Conservation (phyloP, 2,797 vertebrate genomes). For the Chrysocyon brachyurus region DNA sequence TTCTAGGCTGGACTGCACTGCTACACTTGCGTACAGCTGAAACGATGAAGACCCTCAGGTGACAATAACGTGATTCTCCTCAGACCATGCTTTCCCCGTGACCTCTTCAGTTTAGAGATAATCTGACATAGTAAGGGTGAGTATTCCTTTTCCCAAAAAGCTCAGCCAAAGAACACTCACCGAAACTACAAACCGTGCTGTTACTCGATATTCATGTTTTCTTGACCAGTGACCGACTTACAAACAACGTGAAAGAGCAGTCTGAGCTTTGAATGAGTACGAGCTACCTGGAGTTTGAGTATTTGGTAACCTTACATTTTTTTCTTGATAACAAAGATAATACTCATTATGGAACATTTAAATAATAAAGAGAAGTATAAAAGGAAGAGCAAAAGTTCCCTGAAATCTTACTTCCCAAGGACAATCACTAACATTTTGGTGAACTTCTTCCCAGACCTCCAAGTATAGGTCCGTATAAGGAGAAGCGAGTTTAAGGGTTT, state of each 20-base stretch:
- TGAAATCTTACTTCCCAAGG: background rate
- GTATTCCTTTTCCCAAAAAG: constrained; percentile 30
- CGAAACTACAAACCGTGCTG: background rate
- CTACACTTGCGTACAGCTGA: rapidly evolving
- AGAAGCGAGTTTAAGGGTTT: background rate
- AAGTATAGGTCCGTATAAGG: background rate
- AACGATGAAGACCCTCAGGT: background rate
- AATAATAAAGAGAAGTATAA: background rate
- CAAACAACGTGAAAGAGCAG: background rate
- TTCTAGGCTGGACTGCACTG: background rate
- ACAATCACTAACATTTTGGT: background rate
- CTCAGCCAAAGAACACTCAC: background rate
- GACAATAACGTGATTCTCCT: background rate
- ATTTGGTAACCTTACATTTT: background rate
- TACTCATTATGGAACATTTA: background rate
- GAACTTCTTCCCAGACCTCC: background rate
- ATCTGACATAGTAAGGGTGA: background rate
- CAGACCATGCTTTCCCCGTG: background rate
- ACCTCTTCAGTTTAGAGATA: background rate
- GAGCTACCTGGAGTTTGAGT: background rate
- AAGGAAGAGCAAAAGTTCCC: background rate
- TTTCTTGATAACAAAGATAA: constrained; percentile 10
- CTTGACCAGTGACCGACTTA: background rate
- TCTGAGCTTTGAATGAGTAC: background rate
- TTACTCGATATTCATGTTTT: background rate